Conservation (phyloP, 2,888 invertebrate genomes). For the Mythimna albipuncta region DNA sequence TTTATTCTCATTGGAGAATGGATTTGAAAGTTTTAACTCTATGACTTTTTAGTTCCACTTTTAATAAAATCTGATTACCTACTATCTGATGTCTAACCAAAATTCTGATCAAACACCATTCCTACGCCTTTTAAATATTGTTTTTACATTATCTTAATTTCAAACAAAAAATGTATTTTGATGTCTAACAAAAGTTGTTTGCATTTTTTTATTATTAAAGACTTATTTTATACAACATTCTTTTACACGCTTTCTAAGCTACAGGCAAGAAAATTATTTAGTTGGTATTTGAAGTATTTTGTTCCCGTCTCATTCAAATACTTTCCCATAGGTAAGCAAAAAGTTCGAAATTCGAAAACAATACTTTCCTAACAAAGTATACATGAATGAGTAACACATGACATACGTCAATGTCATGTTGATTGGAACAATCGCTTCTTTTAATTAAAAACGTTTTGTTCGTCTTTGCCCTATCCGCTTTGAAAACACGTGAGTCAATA, state of each 20-base stretch:
- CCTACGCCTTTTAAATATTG: too few relatives aligned
- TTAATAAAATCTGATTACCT: conserved; percentile 1
- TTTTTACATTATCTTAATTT: too few relatives aligned
- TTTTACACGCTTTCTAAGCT: background rate
- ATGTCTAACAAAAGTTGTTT: too few relatives aligned
- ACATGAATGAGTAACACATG: conserved; percentile 29
- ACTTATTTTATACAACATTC: background rate
- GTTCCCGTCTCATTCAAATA: background rate
- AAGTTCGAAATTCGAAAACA: conserved; percentile 33
- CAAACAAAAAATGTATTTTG: too few relatives aligned
- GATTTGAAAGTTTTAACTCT: conserved; percentile 5
- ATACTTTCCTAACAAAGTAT: conserved; percentile 16
- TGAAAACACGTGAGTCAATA: conserved; percentile 24
- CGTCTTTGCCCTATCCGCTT: conserved; percentile 43
- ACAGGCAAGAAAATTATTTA: background rate
- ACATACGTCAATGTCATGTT: conserved; percentile 54
- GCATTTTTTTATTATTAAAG: too few relatives aligned
- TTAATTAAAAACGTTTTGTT: conserved; percentile 62
- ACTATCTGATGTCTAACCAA: background rate
- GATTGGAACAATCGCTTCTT: conserved; percentile 55
- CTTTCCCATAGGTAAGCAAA: conserved; percentile 14
- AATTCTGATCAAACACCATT: background rate
- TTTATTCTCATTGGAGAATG: conserved; percentile 4
- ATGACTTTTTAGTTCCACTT: conserved; percentile 1
- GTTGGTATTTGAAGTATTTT: background rate